Percentiles rank a stretch among this genome's conserved stretches.
These are phyloP conservation scores for Trogon melanurus DNA, from an alignment of 2,113 vertebrate genomes.

Conservation along the genomic window DNA sequence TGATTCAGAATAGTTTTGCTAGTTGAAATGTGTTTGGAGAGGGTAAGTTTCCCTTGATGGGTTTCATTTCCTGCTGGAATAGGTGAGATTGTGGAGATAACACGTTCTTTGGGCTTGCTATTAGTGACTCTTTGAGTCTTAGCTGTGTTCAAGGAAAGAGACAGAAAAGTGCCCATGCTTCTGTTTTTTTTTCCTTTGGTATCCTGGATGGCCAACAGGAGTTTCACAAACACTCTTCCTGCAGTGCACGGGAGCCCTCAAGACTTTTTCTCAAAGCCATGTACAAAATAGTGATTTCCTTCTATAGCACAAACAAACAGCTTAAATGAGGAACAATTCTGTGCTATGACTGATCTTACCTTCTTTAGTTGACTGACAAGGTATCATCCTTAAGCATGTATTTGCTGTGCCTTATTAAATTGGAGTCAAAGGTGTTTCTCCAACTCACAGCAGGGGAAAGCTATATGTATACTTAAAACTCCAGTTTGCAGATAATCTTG, in stretches of 20 bases:
- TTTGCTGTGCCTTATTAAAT: background rate
- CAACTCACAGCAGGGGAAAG: background rate
- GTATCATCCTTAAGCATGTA: background rate
- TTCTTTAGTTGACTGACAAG: background rate
- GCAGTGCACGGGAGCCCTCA: background rate
- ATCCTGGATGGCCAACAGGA: background rate
- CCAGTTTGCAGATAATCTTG: background rate
- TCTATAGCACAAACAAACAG: background rate
- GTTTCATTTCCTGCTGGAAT: background rate
- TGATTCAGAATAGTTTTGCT: background rate
- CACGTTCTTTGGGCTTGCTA: background rate
- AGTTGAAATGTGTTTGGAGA: background rate
- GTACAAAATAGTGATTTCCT: background rate
- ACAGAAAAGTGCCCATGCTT: background rate
- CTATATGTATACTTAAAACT: background rate
- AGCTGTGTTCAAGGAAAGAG: background rate
- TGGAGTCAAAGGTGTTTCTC: background rate
- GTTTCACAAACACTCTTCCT: background rate
- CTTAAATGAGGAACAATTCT: background rate
- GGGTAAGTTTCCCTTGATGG: background rate
- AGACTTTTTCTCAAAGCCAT: background rate
- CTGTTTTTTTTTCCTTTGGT: background rate
- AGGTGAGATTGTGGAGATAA: background rate
- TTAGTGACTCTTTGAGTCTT: background rate
- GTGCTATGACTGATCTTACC: background rate